Conservation (phyloP, 92 coral and sea anemone genomes). For the Parazoanthus darwini region DNA sequence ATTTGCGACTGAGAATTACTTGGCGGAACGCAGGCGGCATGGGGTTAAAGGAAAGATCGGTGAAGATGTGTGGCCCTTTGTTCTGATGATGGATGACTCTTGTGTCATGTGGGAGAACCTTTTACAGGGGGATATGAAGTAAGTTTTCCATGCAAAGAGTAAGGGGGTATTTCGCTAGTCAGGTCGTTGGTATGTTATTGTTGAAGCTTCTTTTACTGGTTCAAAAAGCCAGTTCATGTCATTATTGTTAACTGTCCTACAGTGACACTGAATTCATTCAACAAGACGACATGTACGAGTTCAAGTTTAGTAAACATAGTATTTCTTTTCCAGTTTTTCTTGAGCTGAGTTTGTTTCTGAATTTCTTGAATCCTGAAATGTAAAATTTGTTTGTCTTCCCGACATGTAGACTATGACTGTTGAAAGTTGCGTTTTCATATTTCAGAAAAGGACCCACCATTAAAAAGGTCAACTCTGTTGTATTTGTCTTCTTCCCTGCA, state of each 20-base stretch:
- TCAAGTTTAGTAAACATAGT: too few relatives aligned
- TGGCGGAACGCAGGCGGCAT: conserved; percentile 83
- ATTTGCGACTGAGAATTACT: conserved; percentile 91
- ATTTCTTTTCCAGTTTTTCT: too few relatives aligned
- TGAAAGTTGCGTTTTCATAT: too few relatives aligned
- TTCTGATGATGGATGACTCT: conserved; percentile 98
- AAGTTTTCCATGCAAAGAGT: conserved; percentile 15
- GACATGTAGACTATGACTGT: neutral
- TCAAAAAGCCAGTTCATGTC: too few relatives aligned
- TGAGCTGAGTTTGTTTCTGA: neutral
- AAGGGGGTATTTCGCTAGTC: too few relatives aligned
- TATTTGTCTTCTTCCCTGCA: too few relatives aligned
- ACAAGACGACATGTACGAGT: too few relatives aligned
- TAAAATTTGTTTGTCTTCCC: neutral
- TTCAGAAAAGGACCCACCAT: neutral
- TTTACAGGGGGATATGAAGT: conserved; percentile 55
- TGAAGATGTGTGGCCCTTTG: conserved; percentile 85
- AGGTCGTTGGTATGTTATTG: too few relatives aligned
- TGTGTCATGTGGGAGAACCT: conserved; percentile 98
- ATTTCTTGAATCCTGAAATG: neutral
- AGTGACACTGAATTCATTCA: too few relatives aligned
- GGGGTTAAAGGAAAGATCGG: conserved; percentile 59
- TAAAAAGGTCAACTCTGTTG: too few relatives aligned
- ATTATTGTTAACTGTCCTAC: too few relatives aligned
- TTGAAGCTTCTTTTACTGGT: too few relatives aligned